Base-by-base conservation (phyloP, 2,797 vertebrate genomes). In the Ctenopoma multispine region DNA sequence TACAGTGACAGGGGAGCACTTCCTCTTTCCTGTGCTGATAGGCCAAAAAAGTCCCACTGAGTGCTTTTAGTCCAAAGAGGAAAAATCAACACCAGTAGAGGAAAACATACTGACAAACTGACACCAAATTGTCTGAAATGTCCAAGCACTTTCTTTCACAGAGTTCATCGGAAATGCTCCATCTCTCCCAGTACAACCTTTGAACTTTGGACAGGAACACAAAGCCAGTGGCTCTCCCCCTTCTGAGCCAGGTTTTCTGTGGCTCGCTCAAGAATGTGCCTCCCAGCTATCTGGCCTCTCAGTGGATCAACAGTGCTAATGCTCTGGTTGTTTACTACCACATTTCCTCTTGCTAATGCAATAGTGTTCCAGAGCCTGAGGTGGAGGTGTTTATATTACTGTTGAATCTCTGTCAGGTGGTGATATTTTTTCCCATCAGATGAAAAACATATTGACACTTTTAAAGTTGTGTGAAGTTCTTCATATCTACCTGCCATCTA, bases 231-330 rank as follows among this genome's bases (percentile, higher is more conserved):
- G 67, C 65, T 65, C 55, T 49, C 20, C 49, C 31, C 2, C 54
- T 80, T 67, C 59, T 36, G 67, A 79, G 74, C 60, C 61, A 50
- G 8, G 60, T 85, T 82, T 83, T 84, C 75, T 77, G 67, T 48
- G 77, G 57, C 47, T 78, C 10, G 9, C 58, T 74, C 48, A 83
- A 82, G 72, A 89, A 87, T 82, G 75, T 85, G 83, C 82, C 87
- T 81, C 5, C 15, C 68, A 85, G 83, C 75, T 44, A 80, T 58
- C 24, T 3, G 48, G 57, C 69, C 65, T 76, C 77, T 82, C 59
- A 3, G n/a, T 5, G 72, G 81, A 83, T 80, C 59, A 67, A 58
- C 69, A 5, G 59, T 0, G 15, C 63, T 82, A 83, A 83, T 73
- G 69, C 72, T 64, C 54, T 12, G 56, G 68, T 63, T 81, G 81